Conservation (phyloP, 2,888 invertebrate genomes). For the Pristionchus japonicus region DNA sequence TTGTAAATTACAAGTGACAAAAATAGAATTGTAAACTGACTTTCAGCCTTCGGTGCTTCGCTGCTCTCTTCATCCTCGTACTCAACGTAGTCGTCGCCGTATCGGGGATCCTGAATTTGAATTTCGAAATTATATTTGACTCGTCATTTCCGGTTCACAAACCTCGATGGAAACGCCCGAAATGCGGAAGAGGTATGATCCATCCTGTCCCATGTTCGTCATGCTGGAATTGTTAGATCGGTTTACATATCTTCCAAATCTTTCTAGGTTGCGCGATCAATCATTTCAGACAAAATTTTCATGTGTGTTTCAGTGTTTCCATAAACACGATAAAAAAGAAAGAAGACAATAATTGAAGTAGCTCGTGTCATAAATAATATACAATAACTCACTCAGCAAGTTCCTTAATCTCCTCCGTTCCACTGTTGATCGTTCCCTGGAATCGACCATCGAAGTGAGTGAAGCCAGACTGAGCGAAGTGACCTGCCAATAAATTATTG, state of each 20-base stretch:
- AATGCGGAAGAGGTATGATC: conserved; percentile 89
- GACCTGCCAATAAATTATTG: background rate
- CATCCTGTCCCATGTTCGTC: conserved; percentile 88
- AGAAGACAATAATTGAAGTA: background rate
- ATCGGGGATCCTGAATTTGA: background rate
- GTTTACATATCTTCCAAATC: too few relatives aligned
- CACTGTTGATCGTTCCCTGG: conserved; percentile 87
- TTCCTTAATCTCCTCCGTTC: conserved; percentile 88
- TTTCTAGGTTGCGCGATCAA: too few relatives aligned
- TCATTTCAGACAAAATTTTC: background rate
- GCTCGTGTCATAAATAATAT: background rate
- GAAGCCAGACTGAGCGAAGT: conserved; percentile 90
- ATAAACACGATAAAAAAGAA: background rate
- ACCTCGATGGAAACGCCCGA: conserved; percentile 68
- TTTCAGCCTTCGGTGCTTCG: background rate
- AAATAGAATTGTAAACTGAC: background rate
- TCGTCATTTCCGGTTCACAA: conserved; percentile 49
- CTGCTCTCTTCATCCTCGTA: conserved; percentile 63
- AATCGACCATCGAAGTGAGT: conserved; percentile 87
- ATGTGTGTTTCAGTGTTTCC: background rate
- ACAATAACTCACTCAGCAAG: conserved; percentile 82
- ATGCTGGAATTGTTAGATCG: conserved; percentile 80
- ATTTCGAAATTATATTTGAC: background rate
- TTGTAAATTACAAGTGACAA: background rate
- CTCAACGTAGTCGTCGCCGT: conserved; percentile 47